phyloP scores from a whole-genome alignment of 2,797 vertebrate species.

The Sebastes dallii region DNA sequence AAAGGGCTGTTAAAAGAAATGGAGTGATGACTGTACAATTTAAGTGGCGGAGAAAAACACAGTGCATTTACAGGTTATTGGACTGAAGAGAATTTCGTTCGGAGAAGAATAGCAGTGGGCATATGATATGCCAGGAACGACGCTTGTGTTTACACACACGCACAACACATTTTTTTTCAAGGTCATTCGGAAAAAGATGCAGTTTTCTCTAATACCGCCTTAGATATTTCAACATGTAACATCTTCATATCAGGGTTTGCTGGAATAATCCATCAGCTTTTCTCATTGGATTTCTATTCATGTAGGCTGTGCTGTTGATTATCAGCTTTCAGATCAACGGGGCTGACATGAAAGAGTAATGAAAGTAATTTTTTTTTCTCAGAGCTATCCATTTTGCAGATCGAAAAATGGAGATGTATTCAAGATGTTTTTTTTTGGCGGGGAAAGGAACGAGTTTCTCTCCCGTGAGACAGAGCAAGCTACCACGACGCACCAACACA shows the following conservation, averaged over 20 bases:
- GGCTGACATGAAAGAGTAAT: constrained; percentile 28
- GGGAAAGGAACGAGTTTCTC: constrained; percentile 1
- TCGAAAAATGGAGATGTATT: background rate
- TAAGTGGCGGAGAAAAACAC: constrained; percentile 38
- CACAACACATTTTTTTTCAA: background rate
- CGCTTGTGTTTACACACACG: background rate
- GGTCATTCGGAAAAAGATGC: background rate
- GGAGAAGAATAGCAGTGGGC: background rate
- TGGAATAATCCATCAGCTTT: background rate
- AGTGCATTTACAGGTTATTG: constrained; percentile 22
- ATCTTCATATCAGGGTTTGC: background rate
- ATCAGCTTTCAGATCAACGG: constrained; percentile 26
- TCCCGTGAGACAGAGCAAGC: background rate
- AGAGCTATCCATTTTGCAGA: background rate
- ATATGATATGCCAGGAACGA: background rate
- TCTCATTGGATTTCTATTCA: background rate
- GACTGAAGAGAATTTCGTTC: constrained; percentile 3
- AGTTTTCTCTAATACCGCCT: background rate
- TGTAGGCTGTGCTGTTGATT: background rate
- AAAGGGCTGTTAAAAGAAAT: constrained; percentile 46
- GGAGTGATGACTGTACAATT: constrained; percentile 52
- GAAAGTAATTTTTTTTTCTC: constrained; percentile 16
- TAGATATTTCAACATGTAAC: background rate
- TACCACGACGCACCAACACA: background rate
- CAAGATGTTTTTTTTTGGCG: background rate